These are phyloP conservation scores for Tachycineta bicolor DNA, from an alignment of 2,113 vertebrate genomes.

Conservation along the genomic window DNA sequence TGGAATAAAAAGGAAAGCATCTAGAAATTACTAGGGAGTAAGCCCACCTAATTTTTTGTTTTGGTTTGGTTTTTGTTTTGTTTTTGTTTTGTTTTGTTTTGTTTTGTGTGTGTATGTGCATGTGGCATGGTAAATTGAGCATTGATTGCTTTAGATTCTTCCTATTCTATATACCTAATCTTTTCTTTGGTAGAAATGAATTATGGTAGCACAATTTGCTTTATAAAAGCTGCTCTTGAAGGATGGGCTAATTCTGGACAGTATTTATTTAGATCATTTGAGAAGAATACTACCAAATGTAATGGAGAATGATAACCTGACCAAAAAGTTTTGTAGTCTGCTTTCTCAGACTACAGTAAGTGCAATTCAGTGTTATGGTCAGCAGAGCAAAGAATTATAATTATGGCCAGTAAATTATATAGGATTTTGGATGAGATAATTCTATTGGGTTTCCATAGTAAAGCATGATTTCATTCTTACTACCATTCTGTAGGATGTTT, in stretches of 20 bases:
- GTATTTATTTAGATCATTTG: neutral
- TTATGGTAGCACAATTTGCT: neutral
- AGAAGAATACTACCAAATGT: neutral
- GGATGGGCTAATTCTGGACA: neutral
- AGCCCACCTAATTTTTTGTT: neutral
- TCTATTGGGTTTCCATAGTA: neutral
- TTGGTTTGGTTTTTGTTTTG: no score
- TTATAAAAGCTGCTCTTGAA: neutral
- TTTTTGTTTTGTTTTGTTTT: no score
- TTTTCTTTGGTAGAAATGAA: neutral
- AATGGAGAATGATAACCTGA: neutral
- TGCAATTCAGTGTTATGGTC: neutral
- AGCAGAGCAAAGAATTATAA: neutral
- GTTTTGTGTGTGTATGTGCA: neutral
- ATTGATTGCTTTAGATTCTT: neutral
- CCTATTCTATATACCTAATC: neutral
- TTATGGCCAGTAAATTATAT: slow-evolving; percentile 27
- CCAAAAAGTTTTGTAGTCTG: neutral
- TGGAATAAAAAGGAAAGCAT: neutral
- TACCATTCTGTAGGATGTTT: neutral
- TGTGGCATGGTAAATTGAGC: neutral
- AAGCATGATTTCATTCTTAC: slow-evolving; percentile 22
- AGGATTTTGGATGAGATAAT: slow-evolving; percentile 10
- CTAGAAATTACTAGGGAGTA: neutral
- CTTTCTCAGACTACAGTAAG: neutral